Base-by-base conservation (phyloP, 2,797 vertebrate species). In the Falco naumanni region DNA sequence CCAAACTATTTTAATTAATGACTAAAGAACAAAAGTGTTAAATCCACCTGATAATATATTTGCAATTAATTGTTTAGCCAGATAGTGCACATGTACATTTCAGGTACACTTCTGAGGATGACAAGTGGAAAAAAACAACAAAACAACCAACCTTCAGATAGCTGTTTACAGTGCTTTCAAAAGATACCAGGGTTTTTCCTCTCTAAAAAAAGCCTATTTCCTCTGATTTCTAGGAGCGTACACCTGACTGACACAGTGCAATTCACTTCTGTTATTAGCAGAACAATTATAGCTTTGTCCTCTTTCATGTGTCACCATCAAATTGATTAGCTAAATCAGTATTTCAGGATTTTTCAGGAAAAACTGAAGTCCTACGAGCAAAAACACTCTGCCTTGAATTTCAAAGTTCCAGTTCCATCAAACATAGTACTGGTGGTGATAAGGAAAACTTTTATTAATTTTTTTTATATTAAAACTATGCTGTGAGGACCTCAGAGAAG, bases 401-500 rank as follows among this genome's bases (percentile, higher is more conserved):
- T 70, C 61, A 37, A 24, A 54, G 60, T 85, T 89, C 61, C 13
- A 54, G 60, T 85, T 89, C 61, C 13, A 29, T 69, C 41, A 64
- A 77, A 74, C 1, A 0, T 1, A 1, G 19, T 47, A 64, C 8
- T 47, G 22, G 12, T 65, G 41, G 5, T 50, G 39, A 72, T 37
- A 28, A 54, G 26, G 8, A 65, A 85, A 78, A 47, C 7, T 5
- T 39, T 2, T 51, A 8, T 33, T 14, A 29, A 28, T 29, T 53
- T 26, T 13, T 16, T 15, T n/a, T 34, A 41, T 13, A 69, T 54
- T 60, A 64, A 41, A 70, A 47, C 34, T 31, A 9, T 26, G 14
- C 13, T 68, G 16, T 41, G 33, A 75, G 51, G 28, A 68, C 21
- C 10, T 33, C n/a, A 84, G n/a, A 74, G 10, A 59, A 59, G 45